These are phyloP conservation scores for Procambarus virginalis DNA, from an alignment of 1,140 invertebrate genomes.

Conservation along the genomic window DNA sequence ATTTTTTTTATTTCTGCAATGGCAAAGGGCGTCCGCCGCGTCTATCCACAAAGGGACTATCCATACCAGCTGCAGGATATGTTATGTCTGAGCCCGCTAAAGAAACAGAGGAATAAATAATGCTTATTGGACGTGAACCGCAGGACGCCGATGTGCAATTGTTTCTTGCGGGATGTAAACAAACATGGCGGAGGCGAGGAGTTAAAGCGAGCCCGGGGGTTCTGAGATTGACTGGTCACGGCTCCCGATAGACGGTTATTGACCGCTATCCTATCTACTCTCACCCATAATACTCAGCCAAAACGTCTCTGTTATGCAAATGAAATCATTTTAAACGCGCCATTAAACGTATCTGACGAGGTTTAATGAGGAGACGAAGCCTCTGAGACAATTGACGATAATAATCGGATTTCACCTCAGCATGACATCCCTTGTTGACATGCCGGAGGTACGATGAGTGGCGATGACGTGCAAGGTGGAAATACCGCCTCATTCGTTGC, in stretches of 20 bases:
- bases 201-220: not conserved
- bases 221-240: not conserved
- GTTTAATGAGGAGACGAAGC: not conserved
- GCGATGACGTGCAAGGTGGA: not conserved
- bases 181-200: not conserved
- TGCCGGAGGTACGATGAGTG: constrained; percentile 1
- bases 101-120: constrained; percentile 13
- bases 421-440: constrained; percentile 5
- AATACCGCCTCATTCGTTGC: not conserved
- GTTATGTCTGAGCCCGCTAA: not conserved
- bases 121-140: not conserved
- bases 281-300: not conserved
- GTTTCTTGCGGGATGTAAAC: constrained; percentile 35
- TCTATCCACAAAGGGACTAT: not conserved
- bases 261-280: not conserved
- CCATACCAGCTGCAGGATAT: not conserved
- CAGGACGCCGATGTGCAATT: constrained; percentile 35
- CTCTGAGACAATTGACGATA: not conserved
- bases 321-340: not conserved
- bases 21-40: not conserved
- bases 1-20: not conserved
- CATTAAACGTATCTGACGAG: not conserved
- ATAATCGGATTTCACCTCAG: not conserved
- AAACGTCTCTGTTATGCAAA: not conserved
- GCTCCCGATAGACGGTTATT: not conserved